These are phyloP conservation scores for Platynereis dumerilii DNA, from an alignment of 2,888 invertebrate species.

Conservation along the genomic window DNA sequence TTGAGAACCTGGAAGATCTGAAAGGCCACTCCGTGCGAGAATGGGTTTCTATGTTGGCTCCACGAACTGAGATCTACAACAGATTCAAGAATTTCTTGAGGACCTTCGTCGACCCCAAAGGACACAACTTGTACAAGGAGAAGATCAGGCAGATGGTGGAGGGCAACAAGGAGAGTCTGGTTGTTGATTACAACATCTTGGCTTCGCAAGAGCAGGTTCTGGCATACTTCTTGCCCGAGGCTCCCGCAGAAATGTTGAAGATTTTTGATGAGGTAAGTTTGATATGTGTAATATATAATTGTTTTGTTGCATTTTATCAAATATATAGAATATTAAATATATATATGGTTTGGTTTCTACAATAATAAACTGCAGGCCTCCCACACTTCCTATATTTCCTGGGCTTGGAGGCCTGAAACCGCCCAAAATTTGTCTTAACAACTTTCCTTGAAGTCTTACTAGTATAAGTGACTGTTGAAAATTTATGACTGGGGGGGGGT, in stretches of 20 bases:
- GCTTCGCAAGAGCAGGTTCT: conserved; percentile 89
- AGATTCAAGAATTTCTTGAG: conserved; percentile 86
- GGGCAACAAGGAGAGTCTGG: conserved; percentile 77
- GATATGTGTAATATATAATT: background rate
- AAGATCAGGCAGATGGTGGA: conserved; percentile 95
- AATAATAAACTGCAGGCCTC: too few species aligned
- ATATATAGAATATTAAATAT: too few species aligned
- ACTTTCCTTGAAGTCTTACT: too few species aligned
- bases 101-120: conserved; percentile 85
- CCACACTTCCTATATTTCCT: too few species aligned
- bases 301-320: too few species aligned
- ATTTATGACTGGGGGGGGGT: too few species aligned
- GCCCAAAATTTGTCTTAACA: too few species aligned
- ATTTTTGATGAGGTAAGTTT: conserved; percentile 85
- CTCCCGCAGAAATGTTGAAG: conserved; percentile 94
- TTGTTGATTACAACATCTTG: conserved; percentile 90
- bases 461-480: too few species aligned
- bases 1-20: conserved; percentile 97
- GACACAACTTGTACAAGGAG: conserved; percentile 88
- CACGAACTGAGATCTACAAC: conserved; percentile 94
- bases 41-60: conserved; percentile 96
- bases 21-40: conserved; percentile 93
- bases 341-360: too few species aligned
- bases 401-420: too few species aligned
- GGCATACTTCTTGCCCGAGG: conserved; percentile 96